Percentiles rank a stretch among this genome's conserved stretches.
Conservation (phyloP, 1,140 invertebrate species). For the Pseudomyrmex concolor region DNA sequence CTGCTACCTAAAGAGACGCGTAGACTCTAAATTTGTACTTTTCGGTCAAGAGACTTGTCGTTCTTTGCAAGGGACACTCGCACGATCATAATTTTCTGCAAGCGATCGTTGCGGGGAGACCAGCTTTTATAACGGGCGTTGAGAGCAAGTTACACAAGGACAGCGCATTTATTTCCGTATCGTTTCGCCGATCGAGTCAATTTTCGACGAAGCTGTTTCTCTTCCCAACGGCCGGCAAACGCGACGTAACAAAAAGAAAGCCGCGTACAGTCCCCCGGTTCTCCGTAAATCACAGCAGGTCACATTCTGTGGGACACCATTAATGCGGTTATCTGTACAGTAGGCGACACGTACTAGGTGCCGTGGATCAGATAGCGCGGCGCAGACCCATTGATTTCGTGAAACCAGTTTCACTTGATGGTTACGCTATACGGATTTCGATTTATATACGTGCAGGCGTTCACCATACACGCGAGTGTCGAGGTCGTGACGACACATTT, state of each 20-base stretch:
- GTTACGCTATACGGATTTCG: constrained; percentile 67
- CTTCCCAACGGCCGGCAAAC: constrained; percentile 1
- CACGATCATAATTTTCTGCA: constrained; percentile 44
- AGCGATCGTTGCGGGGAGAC: constrained; percentile 20
- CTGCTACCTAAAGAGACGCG: not conserved
- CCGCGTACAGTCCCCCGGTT: constrained; percentile 49
- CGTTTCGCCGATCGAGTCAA: constrained; percentile 63
- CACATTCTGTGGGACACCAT: constrained; percentile 66
- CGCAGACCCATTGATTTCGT: constrained; percentile 68
- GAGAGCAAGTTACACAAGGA: constrained; percentile 27
- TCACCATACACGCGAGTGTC: not conserved
- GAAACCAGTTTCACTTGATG: constrained; percentile 70
- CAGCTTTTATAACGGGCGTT: constrained; percentile 33
- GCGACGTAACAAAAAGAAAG: constrained; percentile 49
- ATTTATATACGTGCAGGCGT: constrained; percentile 44
- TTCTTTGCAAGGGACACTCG: not conserved
- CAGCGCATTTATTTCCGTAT: constrained; percentile 62
- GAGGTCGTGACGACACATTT: constrained; percentile 43
- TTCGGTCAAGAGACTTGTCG: constrained; percentile 20
- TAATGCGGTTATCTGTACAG: constrained; percentile 71
- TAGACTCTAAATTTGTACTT: constrained; percentile 21
- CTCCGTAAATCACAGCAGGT: constrained; percentile 66
- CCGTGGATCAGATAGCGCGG: constrained; percentile 66
- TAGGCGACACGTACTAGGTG: constrained; percentile 69
- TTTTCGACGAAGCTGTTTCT: constrained; percentile 64